A percentile compares a stretch with the other conserved stretches of the same genome.
Evolutionary conservation across 2,797 vertebrate genomes (phyloP).

Genomic region (Chrosomus eos): DNA sequence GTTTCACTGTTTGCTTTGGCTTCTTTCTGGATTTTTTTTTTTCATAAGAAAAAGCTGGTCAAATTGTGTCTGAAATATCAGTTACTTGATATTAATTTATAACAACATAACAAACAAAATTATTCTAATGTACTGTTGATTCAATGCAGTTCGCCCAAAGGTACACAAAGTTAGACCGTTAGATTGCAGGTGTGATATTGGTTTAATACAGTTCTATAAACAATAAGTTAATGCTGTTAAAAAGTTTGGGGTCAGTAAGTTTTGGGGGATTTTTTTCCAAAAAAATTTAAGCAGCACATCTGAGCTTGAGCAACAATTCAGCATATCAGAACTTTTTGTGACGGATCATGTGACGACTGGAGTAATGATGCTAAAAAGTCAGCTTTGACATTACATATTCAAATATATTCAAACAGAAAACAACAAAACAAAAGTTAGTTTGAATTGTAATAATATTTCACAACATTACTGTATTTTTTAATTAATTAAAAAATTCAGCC

Average conservation of each 20-base stretch:
- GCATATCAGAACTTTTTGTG: not conserved
- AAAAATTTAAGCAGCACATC: not conserved
- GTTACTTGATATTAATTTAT: not conserved
- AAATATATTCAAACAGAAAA: constrained; percentile 1
- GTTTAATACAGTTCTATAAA: not conserved
- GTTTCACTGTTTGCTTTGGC: not conserved
- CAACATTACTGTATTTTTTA: not conserved
- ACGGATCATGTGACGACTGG: not conserved
- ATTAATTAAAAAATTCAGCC: not conserved
- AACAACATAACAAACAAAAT: not conserved
- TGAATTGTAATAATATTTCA: not conserved
- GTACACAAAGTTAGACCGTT: not conserved
- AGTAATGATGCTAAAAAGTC: not conserved
- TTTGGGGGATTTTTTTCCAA: not conserved
- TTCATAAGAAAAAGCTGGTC: not conserved
- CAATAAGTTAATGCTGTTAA: not conserved
- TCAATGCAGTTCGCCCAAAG: not conserved
- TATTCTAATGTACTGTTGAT: not conserved
- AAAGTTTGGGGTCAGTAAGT: not conserved
- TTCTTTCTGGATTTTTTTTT: not conserved
- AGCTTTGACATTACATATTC: not conserved
- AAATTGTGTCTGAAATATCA: not conserved
- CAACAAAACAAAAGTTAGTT: too few species aligned
- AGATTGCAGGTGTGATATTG: not conserved
- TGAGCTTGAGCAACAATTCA: not conserved